Percentiles rank a stretch among this genome's conserved stretches.
Evolutionary conservation across 2,797 vertebrate species (phyloP).

Genomic region (Protosalanx chinensis): DNA sequence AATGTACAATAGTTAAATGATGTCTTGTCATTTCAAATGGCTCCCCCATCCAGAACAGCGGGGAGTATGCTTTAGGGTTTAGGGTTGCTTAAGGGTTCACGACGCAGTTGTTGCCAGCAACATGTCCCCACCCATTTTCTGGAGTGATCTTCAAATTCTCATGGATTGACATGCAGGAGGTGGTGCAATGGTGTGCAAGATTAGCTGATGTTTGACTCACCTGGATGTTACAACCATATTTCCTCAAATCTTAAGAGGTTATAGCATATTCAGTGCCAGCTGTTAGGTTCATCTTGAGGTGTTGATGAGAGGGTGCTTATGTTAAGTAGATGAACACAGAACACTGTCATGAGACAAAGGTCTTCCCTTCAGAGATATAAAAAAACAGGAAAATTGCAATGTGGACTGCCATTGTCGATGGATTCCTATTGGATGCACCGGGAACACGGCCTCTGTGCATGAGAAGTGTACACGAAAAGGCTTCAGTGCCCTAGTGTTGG

Average conservation of each 20-base stretch:
- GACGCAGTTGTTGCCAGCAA: slow-evolving; percentile 42
- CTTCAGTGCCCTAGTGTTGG: slow-evolving; percentile 36
- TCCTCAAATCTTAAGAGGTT: slow-evolving; percentile 17
- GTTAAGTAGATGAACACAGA: slow-evolving; percentile 12
- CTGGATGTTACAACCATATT: slow-evolving; percentile 41
- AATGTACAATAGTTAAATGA: slow-evolving; percentile 55
- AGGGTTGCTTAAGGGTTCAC: slow-evolving; percentile 22
- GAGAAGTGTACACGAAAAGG: slow-evolving; percentile 6
- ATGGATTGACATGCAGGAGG: slow-evolving; percentile 19
- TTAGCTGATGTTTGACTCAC: background rate
- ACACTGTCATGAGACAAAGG: background rate
- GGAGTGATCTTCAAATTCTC: slow-evolving; percentile 35
- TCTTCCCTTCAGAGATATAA: slow-evolving; percentile 44
- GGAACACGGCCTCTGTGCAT: slow-evolving; percentile 28
- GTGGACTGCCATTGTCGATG: slow-evolving; percentile 30
- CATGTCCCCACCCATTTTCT: slow-evolving; percentile 25
- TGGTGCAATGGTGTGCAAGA: slow-evolving; percentile 26
- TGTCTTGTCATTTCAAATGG: slow-evolving; percentile 64
- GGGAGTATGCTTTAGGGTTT: background rate
- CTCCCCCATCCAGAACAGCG: slow-evolving; percentile 27
- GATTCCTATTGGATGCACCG: slow-evolving; percentile 26
- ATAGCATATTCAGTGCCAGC: slow-evolving; percentile 51
- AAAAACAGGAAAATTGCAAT: slow-evolving; percentile 16
- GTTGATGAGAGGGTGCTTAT: background rate
- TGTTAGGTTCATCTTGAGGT: too few relatives aligned